Percentiles rank a stretch among this genome's conserved stretches.
These are phyloP conservation scores for Cerastis leucographa DNA, from an alignment of 2,888 invertebrate species.

Conservation along the genomic window DNA sequence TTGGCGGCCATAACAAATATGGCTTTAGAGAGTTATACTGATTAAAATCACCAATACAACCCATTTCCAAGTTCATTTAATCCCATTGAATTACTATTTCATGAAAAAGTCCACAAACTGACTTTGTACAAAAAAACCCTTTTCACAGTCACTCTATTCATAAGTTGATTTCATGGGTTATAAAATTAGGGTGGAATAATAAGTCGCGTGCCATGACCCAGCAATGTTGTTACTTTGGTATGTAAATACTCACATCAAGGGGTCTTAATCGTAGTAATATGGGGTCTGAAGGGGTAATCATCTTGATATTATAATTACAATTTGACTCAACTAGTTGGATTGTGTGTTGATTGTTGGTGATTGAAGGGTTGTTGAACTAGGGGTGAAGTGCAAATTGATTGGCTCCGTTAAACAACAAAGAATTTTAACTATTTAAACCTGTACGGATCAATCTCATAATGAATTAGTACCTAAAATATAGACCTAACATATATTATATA, in stretches of 20 bases:
- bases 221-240: conserved; percentile 63
- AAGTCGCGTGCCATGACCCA: conserved; percentile 37
- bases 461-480: neutral
- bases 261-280: conserved; percentile 53
- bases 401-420: neutral
- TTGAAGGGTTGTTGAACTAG: neutral
- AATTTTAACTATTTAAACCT: neutral
- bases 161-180: conserved; percentile 44
- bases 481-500: too few relatives aligned
- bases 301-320: conserved; percentile 62
- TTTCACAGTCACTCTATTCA: conserved; percentile 44
- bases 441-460: neutral
- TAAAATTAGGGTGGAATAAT: conserved; percentile 53
- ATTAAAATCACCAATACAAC: too few relatives aligned
- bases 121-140: neutral
- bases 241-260: conserved; percentile 60
- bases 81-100: too few relatives aligned
- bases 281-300: conserved; percentile 55
- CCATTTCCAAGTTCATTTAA: too few relatives aligned
- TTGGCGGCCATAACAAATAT: too few relatives aligned
- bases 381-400: neutral
- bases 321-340: conserved; percentile 10
- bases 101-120: neutral
- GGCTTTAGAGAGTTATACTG: too few relatives aligned
- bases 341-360: neutral